Conservation (phyloP, 2,797 vertebrate species). For the Tapera naevia region DNA sequence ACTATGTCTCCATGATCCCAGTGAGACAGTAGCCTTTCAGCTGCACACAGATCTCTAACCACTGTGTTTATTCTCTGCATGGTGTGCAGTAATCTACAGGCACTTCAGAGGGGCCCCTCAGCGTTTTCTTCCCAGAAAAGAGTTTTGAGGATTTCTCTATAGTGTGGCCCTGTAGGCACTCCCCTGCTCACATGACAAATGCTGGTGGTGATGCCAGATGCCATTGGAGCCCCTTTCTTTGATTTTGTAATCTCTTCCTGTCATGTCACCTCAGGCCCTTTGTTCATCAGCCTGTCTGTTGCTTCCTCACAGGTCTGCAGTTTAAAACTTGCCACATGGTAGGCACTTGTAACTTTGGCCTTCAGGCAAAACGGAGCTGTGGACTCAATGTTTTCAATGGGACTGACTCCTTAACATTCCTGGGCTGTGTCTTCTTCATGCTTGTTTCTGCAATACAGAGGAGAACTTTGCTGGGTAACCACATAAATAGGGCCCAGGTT, state of each 20-base stretch:
- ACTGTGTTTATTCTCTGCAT: neutral
- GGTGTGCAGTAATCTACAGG: no score
- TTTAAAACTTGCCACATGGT: neutral
- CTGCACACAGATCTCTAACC: neutral
- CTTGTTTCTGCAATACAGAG: neutral
- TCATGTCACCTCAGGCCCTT: neutral
- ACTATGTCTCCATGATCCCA: neutral
- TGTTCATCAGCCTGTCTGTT: fast-evolving
- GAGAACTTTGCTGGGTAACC: neutral
- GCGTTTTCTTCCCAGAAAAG: neutral
- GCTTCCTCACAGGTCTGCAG: neutral
- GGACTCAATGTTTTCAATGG: neutral
- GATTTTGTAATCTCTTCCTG: neutral
- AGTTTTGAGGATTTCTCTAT: neutral
- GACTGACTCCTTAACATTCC: neutral
- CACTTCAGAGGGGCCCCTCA: neutral
- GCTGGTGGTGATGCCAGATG: neutral
- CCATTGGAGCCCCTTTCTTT: neutral
- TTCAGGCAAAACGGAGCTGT: neutral
- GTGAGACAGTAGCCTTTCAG: neutral
- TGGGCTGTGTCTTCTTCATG: neutral
- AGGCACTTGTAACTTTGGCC: neutral
- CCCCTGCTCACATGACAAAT: neutral
- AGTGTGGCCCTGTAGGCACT: neutral
- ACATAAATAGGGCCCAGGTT: neutral